Percentiles rank a stretch among this genome's conserved stretches.
phyloP scores from a whole-genome alignment of 1,140 invertebrate species.

The Centruroides sculpturatus region DNA sequence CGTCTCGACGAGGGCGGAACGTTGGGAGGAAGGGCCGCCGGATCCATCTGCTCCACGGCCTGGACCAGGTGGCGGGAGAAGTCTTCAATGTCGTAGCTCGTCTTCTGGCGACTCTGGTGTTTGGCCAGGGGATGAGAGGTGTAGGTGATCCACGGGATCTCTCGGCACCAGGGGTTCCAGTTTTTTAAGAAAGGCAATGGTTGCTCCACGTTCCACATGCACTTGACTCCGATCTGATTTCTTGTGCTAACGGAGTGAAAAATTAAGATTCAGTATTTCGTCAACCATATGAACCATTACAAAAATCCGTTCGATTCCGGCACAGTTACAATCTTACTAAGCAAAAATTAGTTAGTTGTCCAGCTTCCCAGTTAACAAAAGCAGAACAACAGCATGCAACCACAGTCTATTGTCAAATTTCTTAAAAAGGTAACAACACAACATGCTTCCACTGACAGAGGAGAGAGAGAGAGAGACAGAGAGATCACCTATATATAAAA shows the following conservation, averaged over 20 bases:
- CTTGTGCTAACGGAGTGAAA: slow-evolving; percentile 27
- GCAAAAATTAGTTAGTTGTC: too few species aligned
- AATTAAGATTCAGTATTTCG: too few species aligned
- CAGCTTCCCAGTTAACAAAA: too few species aligned
- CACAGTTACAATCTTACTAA: too few species aligned
- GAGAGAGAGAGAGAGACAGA: too few species aligned
- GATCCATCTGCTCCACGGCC: slow-evolving; percentile 27
- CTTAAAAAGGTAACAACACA: too few species aligned
- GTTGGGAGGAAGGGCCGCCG: slow-evolving; percentile 40
- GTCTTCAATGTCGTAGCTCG: slow-evolving; percentile 23
- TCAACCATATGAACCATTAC: too few species aligned
- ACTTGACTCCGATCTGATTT: slow-evolving; percentile 51
- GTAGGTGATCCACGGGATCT: slow-evolving; percentile 61
- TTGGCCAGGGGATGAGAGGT: slow-evolving; percentile 64
- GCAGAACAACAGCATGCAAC: too few species aligned
- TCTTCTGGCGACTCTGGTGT: slow-evolving; percentile 43
- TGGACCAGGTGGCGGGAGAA: slow-evolving; percentile 20
- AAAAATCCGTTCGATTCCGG: too few species aligned
- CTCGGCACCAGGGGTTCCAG: slow-evolving; percentile 71
- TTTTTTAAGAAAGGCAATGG: slow-evolving; percentile 49
- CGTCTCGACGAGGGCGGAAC: slow-evolving; percentile 18
- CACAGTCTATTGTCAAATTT: too few species aligned
- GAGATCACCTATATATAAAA: too few species aligned
- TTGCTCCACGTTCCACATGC: slow-evolving; percentile 57
- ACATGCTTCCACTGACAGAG: too few species aligned